Base-by-base conservation (phyloP, 2,797 vertebrate genomes). In the Sebastolobus altivelis region DNA sequence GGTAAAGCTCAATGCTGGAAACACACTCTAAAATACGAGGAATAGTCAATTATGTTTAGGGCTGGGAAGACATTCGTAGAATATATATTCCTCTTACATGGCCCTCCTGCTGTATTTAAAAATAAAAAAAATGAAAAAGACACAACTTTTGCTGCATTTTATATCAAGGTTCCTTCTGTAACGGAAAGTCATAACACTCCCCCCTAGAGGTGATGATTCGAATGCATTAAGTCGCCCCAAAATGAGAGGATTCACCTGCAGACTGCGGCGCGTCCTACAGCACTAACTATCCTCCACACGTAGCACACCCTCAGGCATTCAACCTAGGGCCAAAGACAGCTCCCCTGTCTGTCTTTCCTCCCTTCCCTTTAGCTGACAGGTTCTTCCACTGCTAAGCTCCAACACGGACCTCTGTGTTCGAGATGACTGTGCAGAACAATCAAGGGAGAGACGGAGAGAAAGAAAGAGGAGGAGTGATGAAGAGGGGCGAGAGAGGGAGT, bases 231-330 rank as follows among this genome's bases (percentile, higher is more conserved):
- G 87, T 89, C 83, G 89, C 3, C 91, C 85, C 80, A 91, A 94
- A 95, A 93, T 85, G 89, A 90, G 87, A 86, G 81, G 85, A 90
- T 95, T 90, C 93, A 93, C 92, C 93, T 93, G 93, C 92, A 93
- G 82, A 94, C 91, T 88, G 90, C 70, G 85, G 81, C 59, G 85
- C 87, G 79, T 91, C 79, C 85, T 92, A 81, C 79, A 65, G 79
- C 90, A 93, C 93, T 94, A 94, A 92, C 94, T 92, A 94, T 62
- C 90, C 94, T 92, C 89, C 85, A 91, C 93, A 94, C 91, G 91
- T 94, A 93, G 82, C 80, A 79, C 91, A 93, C 93, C 95, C 94
- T 92, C 92, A 93, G 95, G 94, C 95, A 88, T 94, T 92, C 90
- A 91, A 94, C 93, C 95, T 92, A 92, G 92, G 95, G 92, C 92